Percentiles rank a stretch among this genome's conserved stretches.
Conservation (phyloP, 53 echinoderm and acorn worm species). For the Henricia sp. region DNA sequence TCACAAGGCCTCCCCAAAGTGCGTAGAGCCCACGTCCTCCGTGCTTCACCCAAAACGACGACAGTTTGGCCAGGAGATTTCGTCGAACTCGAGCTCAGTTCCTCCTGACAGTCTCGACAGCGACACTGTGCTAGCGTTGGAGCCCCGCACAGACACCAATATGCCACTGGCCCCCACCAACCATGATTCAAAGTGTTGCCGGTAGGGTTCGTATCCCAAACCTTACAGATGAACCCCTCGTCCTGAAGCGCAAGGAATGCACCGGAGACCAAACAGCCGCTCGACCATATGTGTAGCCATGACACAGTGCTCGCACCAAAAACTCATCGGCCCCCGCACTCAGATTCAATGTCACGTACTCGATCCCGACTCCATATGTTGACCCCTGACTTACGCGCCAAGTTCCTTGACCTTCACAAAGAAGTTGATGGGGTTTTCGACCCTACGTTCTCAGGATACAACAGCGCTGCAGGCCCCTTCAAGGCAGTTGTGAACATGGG, state of each 20-base stretch:
- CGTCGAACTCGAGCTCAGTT: background rate
- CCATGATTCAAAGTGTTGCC: conserved; percentile 16
- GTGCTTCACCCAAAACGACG: conserved; percentile 8
- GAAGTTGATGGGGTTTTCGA: conserved; percentile 36
- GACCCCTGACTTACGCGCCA: background rate
- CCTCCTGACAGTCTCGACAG: background rate
- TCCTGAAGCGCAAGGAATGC: conserved; percentile 53
- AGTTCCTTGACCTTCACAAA: background rate
- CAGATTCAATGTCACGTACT: no score
- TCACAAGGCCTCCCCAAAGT: background rate
- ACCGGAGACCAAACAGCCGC: no score
- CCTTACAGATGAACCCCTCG: conserved; percentile 23
- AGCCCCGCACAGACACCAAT: background rate
- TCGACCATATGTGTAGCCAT: no score
- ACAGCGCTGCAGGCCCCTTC: conserved; percentile 37
- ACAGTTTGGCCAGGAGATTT: conserved; percentile 1
- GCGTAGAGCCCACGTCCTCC: conserved; percentile 16
- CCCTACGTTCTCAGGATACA: conserved; percentile 34
- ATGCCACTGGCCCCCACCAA: background rate
- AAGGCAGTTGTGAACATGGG: conserved; percentile 61
- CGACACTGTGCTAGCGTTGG: background rate
- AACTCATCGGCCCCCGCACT: no score
- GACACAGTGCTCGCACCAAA: no score
- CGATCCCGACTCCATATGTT: background rate
- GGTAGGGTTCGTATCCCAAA: conserved; percentile 28